Evolutionary conservation across 53 echinoderm and acorn worm species (phyloP), one percentile per base, ranked within the genome.

Genomic region (Holothuria leucospilota): DNA sequence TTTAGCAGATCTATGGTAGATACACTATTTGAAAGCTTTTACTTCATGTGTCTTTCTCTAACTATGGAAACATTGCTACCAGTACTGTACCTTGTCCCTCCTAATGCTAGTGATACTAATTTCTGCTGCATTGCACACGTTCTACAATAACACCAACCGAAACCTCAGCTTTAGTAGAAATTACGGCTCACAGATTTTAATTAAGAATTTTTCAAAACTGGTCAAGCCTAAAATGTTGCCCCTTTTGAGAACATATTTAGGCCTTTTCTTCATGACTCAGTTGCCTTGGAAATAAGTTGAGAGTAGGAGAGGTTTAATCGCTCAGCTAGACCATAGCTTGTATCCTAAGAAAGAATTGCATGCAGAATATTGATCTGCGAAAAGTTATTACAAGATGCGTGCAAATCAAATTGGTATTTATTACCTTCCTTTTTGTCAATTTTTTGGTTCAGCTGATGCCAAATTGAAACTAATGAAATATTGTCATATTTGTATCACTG

Each of bases 391-490:
- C 75, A 75, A 75, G 75, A 75, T 75, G 75, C 75, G 51, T 46
- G 75, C 75, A 75, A 53, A 51, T 52, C 75, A 75, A 75, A 75
- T 75, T 75, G 75, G 75, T 75, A 75, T 75, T 75, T 75, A 75
- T 75, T 75, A 75, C 75, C 46, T 46, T 75, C 52, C 52, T 75
- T 75, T 51, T 68, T 49, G 9, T 52, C 51, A 51, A 52, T 75
- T 75, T 75, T 75, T 75, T 75, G 75, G 51, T 75, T 75, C 75
- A 75, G 75, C 75, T 75, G 75, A 26, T 52, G 28, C 75, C 41
- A 75, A 53, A 75, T 75, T 75, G 75, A 52, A 75, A 75, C 75
- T 75, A 75, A 75, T 75, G 75, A 75, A 75, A 75, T 75, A 75
- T 46, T 49, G 52, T 75, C 52, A 75, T 51, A 75, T 75, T 51